Conservation (phyloP, 2,888 invertebrate species). For the Lysandra coridon region DNA sequence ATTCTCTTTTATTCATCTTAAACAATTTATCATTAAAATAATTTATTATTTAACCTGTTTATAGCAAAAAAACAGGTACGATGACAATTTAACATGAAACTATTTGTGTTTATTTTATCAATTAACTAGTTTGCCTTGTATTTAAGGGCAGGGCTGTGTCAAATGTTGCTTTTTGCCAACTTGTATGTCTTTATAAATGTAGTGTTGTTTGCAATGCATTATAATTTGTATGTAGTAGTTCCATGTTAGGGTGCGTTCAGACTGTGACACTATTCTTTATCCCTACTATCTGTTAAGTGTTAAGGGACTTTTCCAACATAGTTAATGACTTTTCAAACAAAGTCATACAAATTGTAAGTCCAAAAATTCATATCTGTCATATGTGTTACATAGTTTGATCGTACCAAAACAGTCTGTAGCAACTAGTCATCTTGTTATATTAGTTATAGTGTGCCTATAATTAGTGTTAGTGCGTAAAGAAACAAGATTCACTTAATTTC, state of each 20-base stretch:
- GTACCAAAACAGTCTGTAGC: neutral
- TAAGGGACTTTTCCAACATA: too few relatives aligned
- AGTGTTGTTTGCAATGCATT: neutral
- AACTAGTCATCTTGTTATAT: too few relatives aligned
- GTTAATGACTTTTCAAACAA: neutral
- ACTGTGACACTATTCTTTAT: neutral
- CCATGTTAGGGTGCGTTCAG: neutral
- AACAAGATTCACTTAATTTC: too few relatives aligned
- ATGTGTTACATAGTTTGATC: neutral
- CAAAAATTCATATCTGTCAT: neutral
- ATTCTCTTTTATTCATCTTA: neutral
- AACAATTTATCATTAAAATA: neutral
- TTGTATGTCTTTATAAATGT: neutral
- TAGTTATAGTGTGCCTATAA: too few relatives aligned
- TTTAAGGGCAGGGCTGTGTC: neutral
- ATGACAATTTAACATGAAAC: neutral
- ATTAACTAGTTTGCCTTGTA: neutral
- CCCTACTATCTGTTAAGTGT: too few relatives aligned
- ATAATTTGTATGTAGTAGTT: neutral
- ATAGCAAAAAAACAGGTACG: neutral
- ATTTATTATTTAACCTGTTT: neutral
- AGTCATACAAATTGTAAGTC: neutral
- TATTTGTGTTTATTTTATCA: slow-evolving; percentile 1
- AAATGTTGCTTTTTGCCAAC: neutral
- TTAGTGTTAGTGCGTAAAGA: neutral